Base-by-base conservation (phyloP, 2,797 vertebrate species). In the Eulemur rubriventer region DNA sequence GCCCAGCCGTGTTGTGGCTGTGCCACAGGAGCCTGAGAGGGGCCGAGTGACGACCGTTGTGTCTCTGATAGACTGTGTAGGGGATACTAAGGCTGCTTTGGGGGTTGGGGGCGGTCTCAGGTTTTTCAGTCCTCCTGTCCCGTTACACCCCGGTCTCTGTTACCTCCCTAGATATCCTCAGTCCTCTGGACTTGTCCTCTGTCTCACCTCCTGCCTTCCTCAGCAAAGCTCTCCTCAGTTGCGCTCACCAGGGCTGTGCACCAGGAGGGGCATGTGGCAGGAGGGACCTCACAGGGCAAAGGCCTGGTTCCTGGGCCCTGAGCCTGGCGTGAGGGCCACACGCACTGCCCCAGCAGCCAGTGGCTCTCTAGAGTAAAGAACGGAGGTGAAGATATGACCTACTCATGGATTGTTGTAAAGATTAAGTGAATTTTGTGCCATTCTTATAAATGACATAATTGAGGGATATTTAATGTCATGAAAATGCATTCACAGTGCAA, bases 311-410 rank as follows among this genome's bases (percentile, higher is more conserved):
- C 28, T 24, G 12, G 55, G 16, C 30, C 46, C 13, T n/a, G 16
- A 28, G 22, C 38, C 10, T 28, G 16, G 20, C 0, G 2, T 43
- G 22, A 46, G 38, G 48, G 41, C 63, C 46, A n/a, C 33, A 16
- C 0, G 2, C 17, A 9, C 41, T 28, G 10, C 6, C 26, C 14
- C 33, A 43, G 50, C 80, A 22, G 24, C 43, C 0, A 0, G 0
- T 30, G 73, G 52, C 48, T 72, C 57, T 87, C 28, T 70, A 18
- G 20, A 50, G 86, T 95, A 33, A 67, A 18, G 17, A 38, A 14
- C 28, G 7, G 76, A 83, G 43, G 52, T 7, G 61, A 69, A 35
- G 38, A 11, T 33, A 46, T 18, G 52, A 38, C 59, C 88, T 48
- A 59, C 7, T 78, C 10, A 18, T 24, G 46, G 46, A 28, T 14